These are phyloP conservation scores for Cylindroiulus punctatus DNA, from an alignment of 2,888 invertebrate genomes.

Conservation along the genomic window DNA sequence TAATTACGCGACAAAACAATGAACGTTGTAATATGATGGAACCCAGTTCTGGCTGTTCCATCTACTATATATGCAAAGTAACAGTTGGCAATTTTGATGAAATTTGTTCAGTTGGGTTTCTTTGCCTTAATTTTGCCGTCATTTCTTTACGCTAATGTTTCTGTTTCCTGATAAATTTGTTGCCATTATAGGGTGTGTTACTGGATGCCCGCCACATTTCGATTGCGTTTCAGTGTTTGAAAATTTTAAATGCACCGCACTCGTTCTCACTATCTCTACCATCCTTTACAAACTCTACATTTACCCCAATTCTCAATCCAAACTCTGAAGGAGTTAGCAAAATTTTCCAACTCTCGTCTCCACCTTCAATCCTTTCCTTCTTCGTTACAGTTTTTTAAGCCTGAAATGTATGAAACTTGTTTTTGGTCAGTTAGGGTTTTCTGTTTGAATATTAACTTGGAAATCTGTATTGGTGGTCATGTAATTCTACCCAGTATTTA, in stretches of 20 bases:
- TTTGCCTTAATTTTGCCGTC: background rate
- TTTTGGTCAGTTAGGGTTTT: slow-evolving; percentile 47
- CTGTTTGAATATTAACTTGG: slow-evolving; percentile 47
- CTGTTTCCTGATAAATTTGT: background rate
- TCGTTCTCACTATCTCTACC: background rate
- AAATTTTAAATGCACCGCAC: slow-evolving; percentile 24
- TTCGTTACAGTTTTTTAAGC: slow-evolving; percentile 29
- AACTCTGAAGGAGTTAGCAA: background rate
- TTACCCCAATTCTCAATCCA: background rate
- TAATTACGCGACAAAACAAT: background rate
- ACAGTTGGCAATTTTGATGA: background rate
- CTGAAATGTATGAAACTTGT: slow-evolving; percentile 45
- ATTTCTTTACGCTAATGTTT: background rate
- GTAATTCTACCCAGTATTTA: slow-evolving; percentile 47
- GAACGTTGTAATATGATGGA: background rate
- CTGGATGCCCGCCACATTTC: background rate
- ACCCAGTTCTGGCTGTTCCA: slow-evolving; percentile 29
- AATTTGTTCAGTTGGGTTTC: background rate
- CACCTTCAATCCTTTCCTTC: slow-evolving; percentile 1
- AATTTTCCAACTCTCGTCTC: slow-evolving; percentile 32
- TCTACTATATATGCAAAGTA: slow-evolving; percentile 39
- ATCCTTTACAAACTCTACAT: background rate
- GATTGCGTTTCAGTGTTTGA: slow-evolving; percentile 27
- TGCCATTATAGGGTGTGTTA: slow-evolving; percentile 8
- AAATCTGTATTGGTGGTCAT: slow-evolving; percentile 47